phyloP scores from a whole-genome alignment of 2,797 vertebrate species.

The Kryptolebias ocellatus region DNA sequence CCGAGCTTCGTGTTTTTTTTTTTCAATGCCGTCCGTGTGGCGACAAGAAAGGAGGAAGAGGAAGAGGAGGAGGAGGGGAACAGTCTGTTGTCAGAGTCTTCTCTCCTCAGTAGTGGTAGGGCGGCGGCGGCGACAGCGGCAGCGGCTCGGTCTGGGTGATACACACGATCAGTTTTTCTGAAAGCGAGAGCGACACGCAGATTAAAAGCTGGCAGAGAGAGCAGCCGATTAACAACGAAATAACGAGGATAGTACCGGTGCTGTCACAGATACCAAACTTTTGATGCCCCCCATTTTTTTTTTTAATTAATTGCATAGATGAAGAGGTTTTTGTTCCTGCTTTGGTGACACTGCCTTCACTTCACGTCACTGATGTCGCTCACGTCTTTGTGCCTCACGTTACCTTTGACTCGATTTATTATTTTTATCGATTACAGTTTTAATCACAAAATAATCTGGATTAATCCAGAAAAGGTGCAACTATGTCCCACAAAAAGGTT shows the following conservation, averaged over 20 bases:
- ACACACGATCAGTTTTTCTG: conserved; percentile 87
- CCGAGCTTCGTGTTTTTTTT: conserved; percentile 47
- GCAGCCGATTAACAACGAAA: conserved; percentile 9
- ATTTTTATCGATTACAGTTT: no score
- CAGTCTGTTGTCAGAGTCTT: conserved; percentile 50
- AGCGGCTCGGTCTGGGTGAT: conserved; percentile 78
- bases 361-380: no score
- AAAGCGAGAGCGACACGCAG: conserved; percentile 22
- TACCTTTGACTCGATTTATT: no score
- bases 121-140: conserved; percentile 71
- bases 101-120: conserved; percentile 84
- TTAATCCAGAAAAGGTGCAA: no score
- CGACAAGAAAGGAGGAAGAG: conserved; percentile 22
- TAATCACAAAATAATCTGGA: not conserved
- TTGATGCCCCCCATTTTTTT: no score
- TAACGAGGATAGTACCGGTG: conserved; percentile 32
- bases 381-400: no score
- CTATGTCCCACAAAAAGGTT: no score
- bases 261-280: conserved; percentile 39
- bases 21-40: conserved; percentile 53
- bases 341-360: no score
- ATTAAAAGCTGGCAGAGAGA: not conserved
- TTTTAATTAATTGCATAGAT: no score
- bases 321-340: no score
- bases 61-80: conserved; percentile 18